Percentiles rank a stretch among this genome's conserved stretches.
These are phyloP conservation scores for Pteropus alecto DNA, from an alignment of 2,113 vertebrate genomes.

Conservation along the genomic window DNA sequence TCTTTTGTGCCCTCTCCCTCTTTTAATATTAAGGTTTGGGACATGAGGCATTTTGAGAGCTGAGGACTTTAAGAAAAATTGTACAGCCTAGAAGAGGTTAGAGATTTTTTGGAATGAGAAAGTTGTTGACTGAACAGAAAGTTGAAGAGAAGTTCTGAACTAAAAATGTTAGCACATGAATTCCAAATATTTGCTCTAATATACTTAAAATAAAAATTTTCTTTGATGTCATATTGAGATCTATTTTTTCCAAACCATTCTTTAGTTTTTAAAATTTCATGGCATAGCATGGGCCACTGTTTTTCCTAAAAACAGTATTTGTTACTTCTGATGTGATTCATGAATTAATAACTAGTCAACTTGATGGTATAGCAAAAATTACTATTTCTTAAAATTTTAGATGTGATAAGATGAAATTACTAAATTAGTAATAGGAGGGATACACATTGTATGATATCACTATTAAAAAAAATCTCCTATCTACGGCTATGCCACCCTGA, in stretches of 20 bases:
- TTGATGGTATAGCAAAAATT: neutral
- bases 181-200: neutral
- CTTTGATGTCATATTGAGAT: neutral
- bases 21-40: neutral
- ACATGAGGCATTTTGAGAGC: neutral
- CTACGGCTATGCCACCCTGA: no score
- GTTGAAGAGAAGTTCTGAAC: neutral
- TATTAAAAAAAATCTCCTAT: neutral
- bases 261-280: slow-evolving; percentile 15
- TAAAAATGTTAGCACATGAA: slow-evolving; percentile 3
- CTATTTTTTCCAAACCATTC: neutral
- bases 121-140: slow-evolving; percentile 18
- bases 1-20: neutral
- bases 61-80: slow-evolving; percentile 10
- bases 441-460: neutral
- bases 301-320: neutral
- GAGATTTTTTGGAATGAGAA: neutral
- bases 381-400: slow-evolving; percentile 21
- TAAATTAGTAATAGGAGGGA: neutral
- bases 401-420: neutral
- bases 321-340: slow-evolving; percentile 13
- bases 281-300: neutral
- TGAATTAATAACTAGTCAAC: slow-evolving; percentile 5
- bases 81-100: neutral
- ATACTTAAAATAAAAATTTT: neutral